Evolutionary conservation across 2,888 invertebrate species (phyloP).

Genomic region (Quadriops clusia): DNA sequence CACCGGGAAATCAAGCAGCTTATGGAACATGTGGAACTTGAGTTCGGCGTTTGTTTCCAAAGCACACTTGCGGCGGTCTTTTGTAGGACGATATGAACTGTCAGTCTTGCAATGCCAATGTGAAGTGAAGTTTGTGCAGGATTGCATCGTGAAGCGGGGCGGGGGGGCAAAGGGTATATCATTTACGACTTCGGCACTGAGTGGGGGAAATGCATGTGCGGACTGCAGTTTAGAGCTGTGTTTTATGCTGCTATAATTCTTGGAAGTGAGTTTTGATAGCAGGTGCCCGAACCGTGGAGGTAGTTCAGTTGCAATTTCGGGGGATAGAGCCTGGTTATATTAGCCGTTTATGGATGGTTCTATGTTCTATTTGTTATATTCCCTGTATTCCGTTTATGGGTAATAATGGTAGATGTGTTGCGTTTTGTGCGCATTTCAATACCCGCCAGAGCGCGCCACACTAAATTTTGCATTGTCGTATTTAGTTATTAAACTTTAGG

Average conservation of each 20-base stretch:
- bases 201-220: conserved; percentile 36
- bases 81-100: conserved; percentile 32
- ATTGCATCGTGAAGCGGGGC: conserved; percentile 21
- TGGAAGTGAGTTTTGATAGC: conserved; percentile 38
- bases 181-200: conserved; percentile 29
- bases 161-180: conserved; percentile 31
- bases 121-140: conserved; percentile 31
- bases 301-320: conserved; percentile 31
- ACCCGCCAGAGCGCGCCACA: conserved; percentile 16
- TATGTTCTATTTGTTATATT: conserved; percentile 33
- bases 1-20: too few species aligned
- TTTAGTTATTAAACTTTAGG: conserved; percentile 30
- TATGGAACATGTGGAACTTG: too few species aligned
- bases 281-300: conserved; percentile 25
- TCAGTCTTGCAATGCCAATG: conserved; percentile 34
- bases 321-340: conserved; percentile 25
- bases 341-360: conserved; percentile 32
- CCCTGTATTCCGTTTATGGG: conserved; percentile 26
- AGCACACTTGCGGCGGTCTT: conserved; percentile 9
- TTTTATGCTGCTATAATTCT: conserved; percentile 36
- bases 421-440: conserved; percentile 17
- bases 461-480: conserved; percentile 28
- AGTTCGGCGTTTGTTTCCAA: too few species aligned
- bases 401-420: conserved; percentile 15
- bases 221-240: conserved; percentile 36